These are phyloP conservation scores for Mnemiopsis leidyi DNA, from an alignment of 37 sponge, comb jelly and placozoan genomes.

Conservation along the genomic window DNA sequence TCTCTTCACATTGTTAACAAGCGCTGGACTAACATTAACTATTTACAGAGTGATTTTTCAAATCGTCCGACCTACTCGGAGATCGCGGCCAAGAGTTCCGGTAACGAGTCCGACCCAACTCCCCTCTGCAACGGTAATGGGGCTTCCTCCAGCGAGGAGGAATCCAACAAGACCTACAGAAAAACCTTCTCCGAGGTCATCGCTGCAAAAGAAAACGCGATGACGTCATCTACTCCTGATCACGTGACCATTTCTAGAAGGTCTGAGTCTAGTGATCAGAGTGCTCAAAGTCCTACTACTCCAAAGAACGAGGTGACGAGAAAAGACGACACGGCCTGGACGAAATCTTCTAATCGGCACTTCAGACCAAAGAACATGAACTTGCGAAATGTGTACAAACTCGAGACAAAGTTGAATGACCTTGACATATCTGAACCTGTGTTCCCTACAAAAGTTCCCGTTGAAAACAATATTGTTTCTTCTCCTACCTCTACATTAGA, in stretches of 20 bases:
- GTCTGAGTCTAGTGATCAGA: not conserved
- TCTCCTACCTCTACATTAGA: not conserved
- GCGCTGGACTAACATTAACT: too few relatives aligned
- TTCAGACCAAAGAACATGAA: not conserved
- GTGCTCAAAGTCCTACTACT: not conserved
- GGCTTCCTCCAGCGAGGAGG: not conserved
- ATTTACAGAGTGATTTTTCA: not conserved
- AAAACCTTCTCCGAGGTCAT: not conserved
- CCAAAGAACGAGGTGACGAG: not conserved
- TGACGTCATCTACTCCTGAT: not conserved
- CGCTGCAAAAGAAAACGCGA: not conserved
- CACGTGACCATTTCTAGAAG: not conserved
- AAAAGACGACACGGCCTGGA: not conserved
- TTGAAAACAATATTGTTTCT: not conserved
- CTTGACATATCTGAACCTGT: conserved; percentile 37
- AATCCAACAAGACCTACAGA: not conserved
- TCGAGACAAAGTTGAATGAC: conserved; percentile 2
- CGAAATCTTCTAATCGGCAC: not conserved
- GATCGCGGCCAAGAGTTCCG: not conserved
- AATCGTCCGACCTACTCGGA: not conserved
- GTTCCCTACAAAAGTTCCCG: not conserved
- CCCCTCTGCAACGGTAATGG: not conserved
- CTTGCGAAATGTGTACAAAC: not conserved
- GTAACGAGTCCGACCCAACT: not conserved
- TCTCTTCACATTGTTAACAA: too few relatives aligned